Percentiles rank a stretch among this genome's conserved stretches.
phyloP scores from a whole-genome alignment of 1,140 invertebrate species.

The Nomia melanderi region DNA sequence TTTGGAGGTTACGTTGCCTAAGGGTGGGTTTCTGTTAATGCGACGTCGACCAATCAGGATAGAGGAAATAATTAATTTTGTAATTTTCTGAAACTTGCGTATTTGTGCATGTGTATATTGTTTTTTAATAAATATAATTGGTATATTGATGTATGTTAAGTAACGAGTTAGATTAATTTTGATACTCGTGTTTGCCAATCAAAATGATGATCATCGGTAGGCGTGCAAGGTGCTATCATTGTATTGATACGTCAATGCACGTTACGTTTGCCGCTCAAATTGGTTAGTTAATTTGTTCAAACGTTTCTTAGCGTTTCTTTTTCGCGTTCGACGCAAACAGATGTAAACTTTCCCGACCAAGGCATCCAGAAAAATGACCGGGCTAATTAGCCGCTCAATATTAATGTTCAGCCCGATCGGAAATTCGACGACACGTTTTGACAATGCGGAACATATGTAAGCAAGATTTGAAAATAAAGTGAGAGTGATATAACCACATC shows the following conservation, averaged over 20 bases:
- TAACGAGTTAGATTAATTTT: neutral
- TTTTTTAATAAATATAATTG: neutral
- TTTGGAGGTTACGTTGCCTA: neutral
- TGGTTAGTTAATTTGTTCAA: slow-evolving; percentile 30
- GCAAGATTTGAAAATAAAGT: neutral
- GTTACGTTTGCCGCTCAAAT: slow-evolving; percentile 34
- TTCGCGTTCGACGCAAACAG: neutral
- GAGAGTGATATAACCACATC: slow-evolving; percentile 20
- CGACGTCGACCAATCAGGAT: no score
- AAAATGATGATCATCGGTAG: neutral
- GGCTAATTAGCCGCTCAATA: neutral
- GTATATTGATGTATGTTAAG: neutral
- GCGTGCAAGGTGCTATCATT: neutral
- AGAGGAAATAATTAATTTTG: no score
- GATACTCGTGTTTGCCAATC: neutral
- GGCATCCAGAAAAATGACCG: neutral
- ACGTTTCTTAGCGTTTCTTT: slow-evolving; percentile 7
- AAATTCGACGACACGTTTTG: neutral
- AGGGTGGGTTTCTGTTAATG: neutral
- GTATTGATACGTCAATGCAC: slow-evolving; percentile 3
- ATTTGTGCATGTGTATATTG: no score
- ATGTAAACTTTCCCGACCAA: neutral
- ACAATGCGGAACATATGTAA: slow-evolving; percentile 3
- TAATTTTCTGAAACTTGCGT: no score
- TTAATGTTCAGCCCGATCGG: neutral